These are phyloP conservation scores for Petrosia ficiformis DNA, from an alignment of 37 sponge, comb jelly and placozoan genomes.

Conservation along the genomic window DNA sequence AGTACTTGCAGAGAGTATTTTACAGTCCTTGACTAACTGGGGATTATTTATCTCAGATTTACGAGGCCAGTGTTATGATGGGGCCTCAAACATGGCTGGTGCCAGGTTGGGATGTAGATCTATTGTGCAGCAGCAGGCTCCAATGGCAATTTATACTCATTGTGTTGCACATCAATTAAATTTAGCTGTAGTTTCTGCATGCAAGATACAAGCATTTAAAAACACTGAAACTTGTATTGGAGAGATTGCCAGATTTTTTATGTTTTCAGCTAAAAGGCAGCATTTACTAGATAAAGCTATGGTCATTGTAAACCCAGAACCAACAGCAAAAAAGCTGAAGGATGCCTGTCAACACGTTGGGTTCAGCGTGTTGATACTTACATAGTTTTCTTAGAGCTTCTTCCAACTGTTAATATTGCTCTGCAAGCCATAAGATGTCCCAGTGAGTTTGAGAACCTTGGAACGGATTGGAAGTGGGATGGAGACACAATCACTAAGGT, in stretches of 20 bases:
- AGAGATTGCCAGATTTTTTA: constrained; percentile 48
- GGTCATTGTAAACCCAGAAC: constrained; percentile 2
- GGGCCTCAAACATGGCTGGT: constrained; percentile 48
- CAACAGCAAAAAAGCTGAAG: constrained; percentile 45
- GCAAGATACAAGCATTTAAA: constrained; percentile 34
- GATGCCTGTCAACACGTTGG: constrained; percentile 61
- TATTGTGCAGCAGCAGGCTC: constrained; percentile 39
- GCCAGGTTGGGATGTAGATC: constrained; percentile 35
- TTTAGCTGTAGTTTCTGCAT: constrained; percentile 49
- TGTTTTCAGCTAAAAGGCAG: constrained; percentile 54
- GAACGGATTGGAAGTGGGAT: constrained; percentile 69
- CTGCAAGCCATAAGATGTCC: constrained; percentile 49
- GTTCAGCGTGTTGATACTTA: constrained; percentile 47
- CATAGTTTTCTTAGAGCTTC: constrained; percentile 50
- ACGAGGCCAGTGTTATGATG: constrained; percentile 61
- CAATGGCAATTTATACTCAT: constrained; percentile 42
- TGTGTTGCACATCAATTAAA: constrained; percentile 57
- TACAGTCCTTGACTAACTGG: constrained; percentile 15
- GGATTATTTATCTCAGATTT: constrained; percentile 21
- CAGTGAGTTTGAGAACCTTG: constrained; percentile 18
- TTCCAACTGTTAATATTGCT: constrained; percentile 30
- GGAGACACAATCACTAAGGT: constrained; percentile 47
- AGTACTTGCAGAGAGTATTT: constrained; percentile 31
- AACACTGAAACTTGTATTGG: constrained; percentile 43
- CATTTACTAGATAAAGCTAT: constrained; percentile 30